phyloP scores from a whole-genome alignment of 2,113 vertebrate species.

The Phalacrocorax pelagicus region DNA sequence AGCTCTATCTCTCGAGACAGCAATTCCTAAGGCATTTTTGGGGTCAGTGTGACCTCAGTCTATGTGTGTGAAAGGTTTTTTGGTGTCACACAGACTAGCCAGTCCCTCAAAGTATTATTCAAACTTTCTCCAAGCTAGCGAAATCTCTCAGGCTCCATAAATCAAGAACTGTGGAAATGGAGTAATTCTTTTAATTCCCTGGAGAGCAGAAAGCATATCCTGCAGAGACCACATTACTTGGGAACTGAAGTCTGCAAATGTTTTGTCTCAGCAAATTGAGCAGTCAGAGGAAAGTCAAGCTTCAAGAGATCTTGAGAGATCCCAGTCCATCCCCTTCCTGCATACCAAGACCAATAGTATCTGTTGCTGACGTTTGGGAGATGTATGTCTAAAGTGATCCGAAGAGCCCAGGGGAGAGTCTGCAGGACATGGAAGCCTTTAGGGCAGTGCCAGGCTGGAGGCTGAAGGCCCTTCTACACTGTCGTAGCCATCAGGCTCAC shows the following conservation, averaged over 20 bases:
- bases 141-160: neutral
- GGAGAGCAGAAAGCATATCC: neutral
- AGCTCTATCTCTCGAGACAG: neutral
- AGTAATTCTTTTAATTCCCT: neutral
- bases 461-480: neutral
- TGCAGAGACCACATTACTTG: neutral
- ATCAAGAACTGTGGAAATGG: neutral
- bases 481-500: neutral
- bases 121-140: neutral
- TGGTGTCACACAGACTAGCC: neutral
- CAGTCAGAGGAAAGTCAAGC: neutral
- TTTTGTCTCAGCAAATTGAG: neutral
- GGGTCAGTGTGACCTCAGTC: neutral
- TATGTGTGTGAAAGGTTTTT: neutral
- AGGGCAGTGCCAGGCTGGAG: neutral
- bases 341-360: neutral
- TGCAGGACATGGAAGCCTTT: neutral
- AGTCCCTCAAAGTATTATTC: neutral
- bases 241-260: neutral
- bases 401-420: neutral
- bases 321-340: neutral
- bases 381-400: neutral
- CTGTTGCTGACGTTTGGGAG: neutral
- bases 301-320: neutral
- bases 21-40: neutral